phyloP scores from a whole-genome alignment of 1,140 invertebrate species.

The Monomorium pharaonis region DNA sequence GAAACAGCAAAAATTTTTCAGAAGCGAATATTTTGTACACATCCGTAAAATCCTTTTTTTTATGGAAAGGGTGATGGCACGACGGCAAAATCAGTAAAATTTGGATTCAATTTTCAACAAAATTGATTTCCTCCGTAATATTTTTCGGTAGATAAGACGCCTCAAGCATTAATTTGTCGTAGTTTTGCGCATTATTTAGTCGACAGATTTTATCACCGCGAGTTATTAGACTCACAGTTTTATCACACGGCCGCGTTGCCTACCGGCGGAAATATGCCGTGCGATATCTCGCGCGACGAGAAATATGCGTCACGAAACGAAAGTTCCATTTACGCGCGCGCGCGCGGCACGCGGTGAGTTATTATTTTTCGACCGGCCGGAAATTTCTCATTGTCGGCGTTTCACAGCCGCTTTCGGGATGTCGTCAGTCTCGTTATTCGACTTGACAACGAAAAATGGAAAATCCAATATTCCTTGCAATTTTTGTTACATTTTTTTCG shows the following conservation, averaged over 20 bases:
- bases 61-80: background rate
- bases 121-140: constrained; percentile 56
- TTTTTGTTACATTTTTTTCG: background rate
- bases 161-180: constrained; percentile 56
- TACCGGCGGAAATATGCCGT: constrained; percentile 16
- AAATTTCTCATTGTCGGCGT: constrained; percentile 27
- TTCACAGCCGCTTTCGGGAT: background rate
- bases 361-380: constrained; percentile 40
- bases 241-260: constrained; percentile 30
- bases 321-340: constrained; percentile 28
- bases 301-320: constrained; percentile 48
- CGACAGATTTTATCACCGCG: constrained; percentile 58
- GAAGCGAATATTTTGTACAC: background rate
- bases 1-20: background rate
- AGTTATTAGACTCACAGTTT: constrained; percentile 61
- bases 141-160: constrained; percentile 2
- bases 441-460: constrained; percentile 14
- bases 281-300: constrained; percentile 28
- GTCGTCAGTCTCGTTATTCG: background rate
- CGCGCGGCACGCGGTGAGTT: background rate
- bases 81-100: background rate
- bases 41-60: background rate
- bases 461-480: constrained; percentile 19
- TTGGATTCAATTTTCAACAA: constrained; percentile 53
- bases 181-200: constrained; percentile 65